phyloP scores from a whole-genome alignment of 2,113 vertebrate species.

The Procapra przewalskii region DNA sequence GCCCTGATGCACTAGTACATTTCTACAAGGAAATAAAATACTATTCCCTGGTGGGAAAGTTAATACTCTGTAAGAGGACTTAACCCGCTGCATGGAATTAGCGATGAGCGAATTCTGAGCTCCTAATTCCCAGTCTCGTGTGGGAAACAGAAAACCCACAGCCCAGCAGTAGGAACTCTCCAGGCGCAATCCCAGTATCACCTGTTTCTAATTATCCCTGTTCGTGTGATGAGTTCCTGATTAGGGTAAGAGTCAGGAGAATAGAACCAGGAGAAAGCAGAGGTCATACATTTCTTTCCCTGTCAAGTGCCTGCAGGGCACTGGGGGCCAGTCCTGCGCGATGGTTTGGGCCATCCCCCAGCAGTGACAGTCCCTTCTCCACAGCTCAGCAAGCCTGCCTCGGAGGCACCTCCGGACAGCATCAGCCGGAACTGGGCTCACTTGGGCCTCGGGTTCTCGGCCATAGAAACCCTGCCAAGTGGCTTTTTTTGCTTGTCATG shows the following conservation, averaged over 20 bases:
- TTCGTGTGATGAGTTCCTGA: background rate
- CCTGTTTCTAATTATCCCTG: constrained; percentile 53
- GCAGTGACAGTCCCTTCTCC: background rate
- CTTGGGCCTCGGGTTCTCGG: background rate
- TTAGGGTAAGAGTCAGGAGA: background rate
- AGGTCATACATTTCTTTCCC: background rate
- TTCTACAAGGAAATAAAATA: background rate
- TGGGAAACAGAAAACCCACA: constrained; percentile 6
- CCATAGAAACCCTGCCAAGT: background rate
- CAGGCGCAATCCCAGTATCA: background rate
- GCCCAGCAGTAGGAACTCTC: background rate
- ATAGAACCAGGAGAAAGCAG: background rate
- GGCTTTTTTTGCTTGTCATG: background rate
- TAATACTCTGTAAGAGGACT: background rate
- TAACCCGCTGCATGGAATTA: background rate
- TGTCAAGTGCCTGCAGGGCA: background rate
- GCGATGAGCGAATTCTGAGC: background rate
- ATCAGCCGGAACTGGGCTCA: background rate
- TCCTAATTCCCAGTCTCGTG: background rate
- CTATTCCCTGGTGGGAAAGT: background rate
- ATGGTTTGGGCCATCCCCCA: background rate
- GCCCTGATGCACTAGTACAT: background rate
- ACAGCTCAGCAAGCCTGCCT: background rate
- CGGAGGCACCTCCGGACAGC: background rate
- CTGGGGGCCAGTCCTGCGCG: background rate